Conservation (phyloP, 2,888 invertebrate genomes). For the Lycophotia porphyrea region DNA sequence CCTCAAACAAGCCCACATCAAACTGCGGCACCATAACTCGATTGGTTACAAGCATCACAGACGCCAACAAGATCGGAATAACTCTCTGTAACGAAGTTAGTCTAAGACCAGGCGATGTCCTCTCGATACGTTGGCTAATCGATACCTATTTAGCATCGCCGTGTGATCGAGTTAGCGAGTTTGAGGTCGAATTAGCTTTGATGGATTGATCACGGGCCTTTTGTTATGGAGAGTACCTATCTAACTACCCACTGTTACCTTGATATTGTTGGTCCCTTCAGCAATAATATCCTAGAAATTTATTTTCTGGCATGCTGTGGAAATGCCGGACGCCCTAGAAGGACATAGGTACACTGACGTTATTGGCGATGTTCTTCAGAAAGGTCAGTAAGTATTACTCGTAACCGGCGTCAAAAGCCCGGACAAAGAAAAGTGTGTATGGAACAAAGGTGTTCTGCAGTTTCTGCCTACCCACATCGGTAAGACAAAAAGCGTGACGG, state of each 20-base stretch:
- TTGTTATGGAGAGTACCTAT: conserved; percentile 7
- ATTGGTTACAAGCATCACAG: conserved; percentile 65
- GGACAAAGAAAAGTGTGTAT: background rate
- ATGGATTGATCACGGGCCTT: conserved; percentile 50
- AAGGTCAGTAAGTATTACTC: background rate
- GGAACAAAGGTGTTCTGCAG: background rate
- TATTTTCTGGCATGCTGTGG: background rate
- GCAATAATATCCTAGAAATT: background rate
- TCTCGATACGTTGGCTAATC: conserved; percentile 58
- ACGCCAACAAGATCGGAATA: conserved; percentile 62
- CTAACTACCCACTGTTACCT: conserved; percentile 12
- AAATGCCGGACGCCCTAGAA: background rate
- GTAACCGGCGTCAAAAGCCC: background rate
- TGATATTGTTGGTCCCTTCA: background rate
- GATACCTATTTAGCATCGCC: conserved; percentile 54
- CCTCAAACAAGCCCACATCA: conserved; percentile 18
- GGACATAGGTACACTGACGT: background rate
- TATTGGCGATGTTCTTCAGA: background rate
- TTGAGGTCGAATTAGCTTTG: conserved; percentile 60
- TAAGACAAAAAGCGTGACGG: background rate
- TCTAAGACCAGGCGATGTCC: conserved; percentile 58
- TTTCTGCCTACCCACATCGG: background rate
- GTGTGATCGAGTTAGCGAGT: conserved; percentile 64
- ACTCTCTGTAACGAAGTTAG: conserved; percentile 62
- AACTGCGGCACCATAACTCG: conserved; percentile 54